Evolutionary conservation across 1,140 invertebrate species (phyloP).

Genomic region (Habropoda laboriosa): DNA sequence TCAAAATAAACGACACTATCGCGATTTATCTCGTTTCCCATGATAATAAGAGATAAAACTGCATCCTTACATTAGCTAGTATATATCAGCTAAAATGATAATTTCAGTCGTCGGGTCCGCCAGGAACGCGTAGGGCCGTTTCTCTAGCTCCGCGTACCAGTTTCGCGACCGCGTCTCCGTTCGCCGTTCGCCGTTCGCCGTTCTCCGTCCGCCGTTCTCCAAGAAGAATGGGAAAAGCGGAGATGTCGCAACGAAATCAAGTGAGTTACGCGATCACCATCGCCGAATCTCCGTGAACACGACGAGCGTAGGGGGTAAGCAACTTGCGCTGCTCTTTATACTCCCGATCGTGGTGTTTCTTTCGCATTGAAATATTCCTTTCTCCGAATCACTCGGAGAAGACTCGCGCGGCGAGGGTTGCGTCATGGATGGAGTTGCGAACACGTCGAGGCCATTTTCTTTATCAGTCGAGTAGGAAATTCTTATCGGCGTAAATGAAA

Average conservation of each 20-base stretch:
- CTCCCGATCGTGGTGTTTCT: too few species aligned
- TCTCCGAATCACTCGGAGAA: neutral
- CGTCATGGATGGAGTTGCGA: conserved; percentile 66
- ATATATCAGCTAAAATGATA: conserved; percentile 83
- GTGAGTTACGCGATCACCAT: too few species aligned
- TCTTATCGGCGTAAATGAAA: conserved; percentile 65
- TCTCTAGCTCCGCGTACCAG: conserved; percentile 34
- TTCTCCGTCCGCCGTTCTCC: too few species aligned
- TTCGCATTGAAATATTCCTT: too few species aligned
- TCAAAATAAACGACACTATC: conserved; percentile 83
- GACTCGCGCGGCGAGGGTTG: conserved; percentile 38
- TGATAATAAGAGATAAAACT: conserved; percentile 83
- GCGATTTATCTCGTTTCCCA: conserved; percentile 83
- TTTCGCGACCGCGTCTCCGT: neutral
- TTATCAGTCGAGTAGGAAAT: conserved; percentile 64
- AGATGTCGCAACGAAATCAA: too few species aligned
- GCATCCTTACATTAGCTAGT: conserved; percentile 82
- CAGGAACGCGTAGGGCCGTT: conserved; percentile 77
- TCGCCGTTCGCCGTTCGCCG: too few species aligned
- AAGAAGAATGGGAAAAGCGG: too few species aligned
- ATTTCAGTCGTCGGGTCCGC: conserved; percentile 80
- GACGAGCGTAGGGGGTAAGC: too few species aligned
- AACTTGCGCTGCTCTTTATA: too few species aligned
- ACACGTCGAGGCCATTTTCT: conserved; percentile 65
- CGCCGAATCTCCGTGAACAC: too few species aligned